These are phyloP conservation scores for Drosophila maculinotata DNA, from an alignment of 2,888 invertebrate species.

Conservation along the genomic window DNA sequence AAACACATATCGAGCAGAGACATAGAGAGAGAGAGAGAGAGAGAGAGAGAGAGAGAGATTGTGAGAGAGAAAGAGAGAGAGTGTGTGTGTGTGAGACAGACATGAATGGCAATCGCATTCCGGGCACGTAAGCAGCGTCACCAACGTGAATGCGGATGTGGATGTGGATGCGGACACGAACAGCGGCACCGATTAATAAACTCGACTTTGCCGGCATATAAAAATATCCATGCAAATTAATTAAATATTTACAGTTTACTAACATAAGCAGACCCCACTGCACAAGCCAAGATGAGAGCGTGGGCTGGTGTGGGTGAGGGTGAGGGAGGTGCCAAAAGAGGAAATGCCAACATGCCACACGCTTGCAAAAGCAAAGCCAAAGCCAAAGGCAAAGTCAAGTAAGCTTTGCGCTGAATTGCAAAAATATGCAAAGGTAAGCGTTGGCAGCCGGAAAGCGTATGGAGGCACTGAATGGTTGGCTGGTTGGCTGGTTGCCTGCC, in stretches of 20 bases:
- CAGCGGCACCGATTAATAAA: conserved; percentile 66
- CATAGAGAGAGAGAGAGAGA: neutral
- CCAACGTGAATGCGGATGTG: conserved; percentile 9
- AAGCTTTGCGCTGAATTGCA: conserved; percentile 81
- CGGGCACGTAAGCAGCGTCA: conserved; percentile 19
- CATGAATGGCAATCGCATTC: conserved; percentile 28
- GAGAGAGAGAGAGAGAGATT: no score
- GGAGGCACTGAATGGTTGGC: conserved; percentile 30
- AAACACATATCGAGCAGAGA: conserved; percentile 18
- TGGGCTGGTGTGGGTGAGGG: neutral
- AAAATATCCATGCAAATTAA: conserved; percentile 82
- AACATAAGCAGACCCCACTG: conserved; percentile 67
- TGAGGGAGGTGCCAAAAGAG: conserved; percentile 21
- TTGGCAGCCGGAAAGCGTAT: conserved; percentile 19
- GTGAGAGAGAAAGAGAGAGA: no score
- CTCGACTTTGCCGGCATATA: conserved; percentile 72
- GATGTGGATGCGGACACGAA: conserved; percentile 8
- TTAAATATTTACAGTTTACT: conserved; percentile 81
- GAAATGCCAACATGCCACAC: conserved; percentile 59
- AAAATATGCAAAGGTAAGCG: conserved; percentile 81
- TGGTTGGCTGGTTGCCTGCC: conserved; percentile 1
- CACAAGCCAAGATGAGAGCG: neutral
- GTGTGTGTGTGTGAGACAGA: no score
- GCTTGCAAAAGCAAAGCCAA: conserved; percentile 38
- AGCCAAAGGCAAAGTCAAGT: conserved; percentile 60